Base-by-base conservation (phyloP, 1,140 invertebrate species). In the Microplitis demolitor region DNA sequence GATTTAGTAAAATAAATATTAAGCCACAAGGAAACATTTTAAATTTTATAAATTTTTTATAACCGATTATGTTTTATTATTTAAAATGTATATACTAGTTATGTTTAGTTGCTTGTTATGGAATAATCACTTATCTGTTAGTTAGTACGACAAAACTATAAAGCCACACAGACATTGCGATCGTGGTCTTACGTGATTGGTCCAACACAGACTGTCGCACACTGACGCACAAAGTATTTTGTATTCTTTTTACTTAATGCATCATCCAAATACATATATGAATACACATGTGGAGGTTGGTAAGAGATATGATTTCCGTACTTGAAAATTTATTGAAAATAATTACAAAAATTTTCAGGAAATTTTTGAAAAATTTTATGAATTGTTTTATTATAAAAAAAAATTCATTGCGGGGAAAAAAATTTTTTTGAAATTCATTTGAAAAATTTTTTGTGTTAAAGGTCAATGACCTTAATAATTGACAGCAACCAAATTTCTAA, bases 181-280 rank as follows among this genome's bases (percentile, higher is more conserved):
- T 87, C 85, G 85, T 87, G 85, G 85, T 86, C 75, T 75, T 61
- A 78, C 16, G 61, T 71, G 75, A 87, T 87, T 87, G 85, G 85
- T 80, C 79, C 77, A 79, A 77, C 79, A 54, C 77, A 81, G 71
- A 35, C 34, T 62, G 60, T 62, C 39, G 39, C 24, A 24, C 24
- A 24, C 45, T 51, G n/a, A 5, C 13, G 5, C 13, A 14, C 54
- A 56, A 56, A 24, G 11, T 56, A 16, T 56, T 14, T 34, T 61
- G 14, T 33, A 4, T 34, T 34, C 6, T 34, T 61, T 33, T 34
- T 61, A 34, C 31, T 14, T 13, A 9, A 24, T 24, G 24, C 24
- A 24, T 24, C 24, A 24, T 24, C 2, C 24, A 24, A 24, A 16
- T 56, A 16, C n/a, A 24, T 16, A 56, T 8, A 56, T 56, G n/a